Percentiles rank a stretch among this genome's conserved stretches.
Conservation (phyloP, 2,888 invertebrate genomes). For the Parochlus steinenii region DNA sequence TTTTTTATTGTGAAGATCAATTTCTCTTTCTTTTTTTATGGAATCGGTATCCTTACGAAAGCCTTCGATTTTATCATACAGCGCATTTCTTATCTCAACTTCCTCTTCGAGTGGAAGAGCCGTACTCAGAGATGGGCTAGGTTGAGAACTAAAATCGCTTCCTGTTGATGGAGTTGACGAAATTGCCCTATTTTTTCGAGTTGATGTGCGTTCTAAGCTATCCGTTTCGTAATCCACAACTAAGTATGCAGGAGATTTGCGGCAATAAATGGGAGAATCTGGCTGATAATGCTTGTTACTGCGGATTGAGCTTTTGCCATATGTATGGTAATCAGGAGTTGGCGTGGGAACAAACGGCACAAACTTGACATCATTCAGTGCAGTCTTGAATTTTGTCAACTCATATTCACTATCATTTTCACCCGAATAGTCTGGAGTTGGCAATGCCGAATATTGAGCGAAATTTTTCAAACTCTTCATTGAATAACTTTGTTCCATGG, state of each 20-base stretch:
- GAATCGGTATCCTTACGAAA: slow-evolving; percentile 25
- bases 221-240: slow-evolving; percentile 55
- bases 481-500: slow-evolving; percentile 17
- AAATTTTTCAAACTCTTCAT: slow-evolving; percentile 14
- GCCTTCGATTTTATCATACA: slow-evolving; percentile 35
- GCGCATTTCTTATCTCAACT: slow-evolving; percentile 58
- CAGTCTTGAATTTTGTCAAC: slow-evolving; percentile 19
- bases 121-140: slow-evolving; percentile 55
- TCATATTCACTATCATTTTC: slow-evolving; percentile 22
- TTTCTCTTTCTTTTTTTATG: slow-evolving; percentile 13
- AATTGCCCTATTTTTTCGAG: slow-evolving; percentile 30
- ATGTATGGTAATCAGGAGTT: slow-evolving; percentile 29
- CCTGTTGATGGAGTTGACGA: slow-evolving; percentile 42
- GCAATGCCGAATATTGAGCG: slow-evolving; percentile 17
- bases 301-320: slow-evolving; percentile 21
- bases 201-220: slow-evolving; percentile 46
- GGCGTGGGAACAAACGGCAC: slow-evolving; percentile 29
- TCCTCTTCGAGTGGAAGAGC: slow-evolving; percentile 67
- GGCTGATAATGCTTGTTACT: slow-evolving; percentile 26
- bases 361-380: slow-evolving; percentile 19
- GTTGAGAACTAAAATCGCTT: slow-evolving; percentile 47
- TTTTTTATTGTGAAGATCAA: slow-evolving; percentile 14
- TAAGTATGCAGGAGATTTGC: slow-evolving; percentile 28
- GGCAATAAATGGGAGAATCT: slow-evolving; percentile 28
- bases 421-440: slow-evolving; percentile 30